A percentile compares a stretch with the other conserved stretches of the same genome.
phyloP scores from a whole-genome alignment of 2,888 invertebrate genomes.

The Leptinotarsa rubiginosa region DNA sequence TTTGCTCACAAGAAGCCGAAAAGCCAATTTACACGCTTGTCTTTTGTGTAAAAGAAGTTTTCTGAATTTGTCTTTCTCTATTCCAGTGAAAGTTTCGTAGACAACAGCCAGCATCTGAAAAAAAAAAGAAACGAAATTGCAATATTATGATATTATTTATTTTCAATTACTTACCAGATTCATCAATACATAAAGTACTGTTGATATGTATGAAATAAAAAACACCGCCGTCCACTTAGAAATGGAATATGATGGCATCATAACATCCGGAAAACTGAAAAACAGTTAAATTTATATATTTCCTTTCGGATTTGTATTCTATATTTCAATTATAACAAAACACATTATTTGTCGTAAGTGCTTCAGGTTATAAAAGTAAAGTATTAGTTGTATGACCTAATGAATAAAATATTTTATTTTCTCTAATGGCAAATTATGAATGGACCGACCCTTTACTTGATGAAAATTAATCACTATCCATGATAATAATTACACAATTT shows the following conservation, averaged over 20 bases:
- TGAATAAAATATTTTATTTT: too few relatives aligned
- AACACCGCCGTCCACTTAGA: constrained; percentile 87
- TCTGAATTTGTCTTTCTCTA: constrained; percentile 87
- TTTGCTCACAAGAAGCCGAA: constrained; percentile 82
- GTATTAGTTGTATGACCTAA: too few relatives aligned
- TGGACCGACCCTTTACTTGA: too few relatives aligned
- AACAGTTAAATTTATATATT: constrained; percentile 13
- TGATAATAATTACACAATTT: too few relatives aligned
- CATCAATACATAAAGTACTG: constrained; percentile 88
- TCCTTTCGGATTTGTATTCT: neutral
- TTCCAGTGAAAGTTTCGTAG: constrained; percentile 88
- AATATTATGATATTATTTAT: neutral
- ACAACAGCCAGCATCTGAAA: constrained; percentile 88
- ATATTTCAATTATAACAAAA: too few relatives aligned
- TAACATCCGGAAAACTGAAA: constrained; percentile 88
- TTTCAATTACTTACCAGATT: constrained; percentile 75
- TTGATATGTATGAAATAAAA: constrained; percentile 87
- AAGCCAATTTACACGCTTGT: constrained; percentile 84
- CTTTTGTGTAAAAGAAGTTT: constrained; percentile 85
- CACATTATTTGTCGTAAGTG: too few relatives aligned
- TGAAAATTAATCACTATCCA: too few relatives aligned
- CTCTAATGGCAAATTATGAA: too few relatives aligned
- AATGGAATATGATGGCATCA: constrained; percentile 89
- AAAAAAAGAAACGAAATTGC: constrained; percentile 17
- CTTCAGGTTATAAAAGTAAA: too few relatives aligned